phyloP scores from a whole-genome alignment of 2,113 vertebrate species.

The Apteryx owenii region DNA sequence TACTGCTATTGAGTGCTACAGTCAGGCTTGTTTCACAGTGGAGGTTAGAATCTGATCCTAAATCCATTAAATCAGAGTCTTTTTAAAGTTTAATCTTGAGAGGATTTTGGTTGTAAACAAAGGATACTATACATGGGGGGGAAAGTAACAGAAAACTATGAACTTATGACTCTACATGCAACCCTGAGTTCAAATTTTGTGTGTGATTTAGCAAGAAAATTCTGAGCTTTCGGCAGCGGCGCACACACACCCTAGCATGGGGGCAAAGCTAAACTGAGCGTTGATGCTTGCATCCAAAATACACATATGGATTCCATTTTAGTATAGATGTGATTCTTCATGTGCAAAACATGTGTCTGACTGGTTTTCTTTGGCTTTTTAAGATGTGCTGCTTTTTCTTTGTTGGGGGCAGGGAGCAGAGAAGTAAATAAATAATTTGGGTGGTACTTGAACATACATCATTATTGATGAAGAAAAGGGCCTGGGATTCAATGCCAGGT shows the following conservation, averaged over 20 bases:
- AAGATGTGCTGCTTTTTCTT: conserved; percentile 14
- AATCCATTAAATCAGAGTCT: conserved; percentile 74
- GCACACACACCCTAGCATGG: neutral
- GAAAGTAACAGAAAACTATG: conserved; percentile 67
- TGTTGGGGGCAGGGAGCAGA: conserved; percentile 40
- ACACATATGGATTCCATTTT: conserved; percentile 67
- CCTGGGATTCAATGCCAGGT: neutral
- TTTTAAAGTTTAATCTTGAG: conserved; percentile 79
- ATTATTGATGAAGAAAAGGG: neutral
- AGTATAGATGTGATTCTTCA: conserved; percentile 57
- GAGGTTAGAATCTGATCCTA: conserved; percentile 72
- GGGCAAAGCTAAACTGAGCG: conserved; percentile 14
- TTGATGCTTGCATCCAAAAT: conserved; percentile 52
- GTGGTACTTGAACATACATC: neutral
- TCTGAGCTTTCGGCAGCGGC: conserved; percentile 27
- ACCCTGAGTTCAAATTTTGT: conserved; percentile 69
- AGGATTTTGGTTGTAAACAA: conserved; percentile 80
- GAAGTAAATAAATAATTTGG: conserved; percentile 39
- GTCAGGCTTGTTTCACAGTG: conserved; percentile 48
- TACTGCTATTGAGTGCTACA: conserved; percentile 35
- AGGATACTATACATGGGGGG: conserved; percentile 73
- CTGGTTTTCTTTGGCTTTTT: conserved; percentile 51
- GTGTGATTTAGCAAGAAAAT: conserved; percentile 70
- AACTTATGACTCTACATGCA: conserved; percentile 71
- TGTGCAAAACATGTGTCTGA: conserved; percentile 70